phyloP scores from a whole-genome alignment of 2,113 vertebrate genomes.

The Clarias macrocephalus region DNA sequence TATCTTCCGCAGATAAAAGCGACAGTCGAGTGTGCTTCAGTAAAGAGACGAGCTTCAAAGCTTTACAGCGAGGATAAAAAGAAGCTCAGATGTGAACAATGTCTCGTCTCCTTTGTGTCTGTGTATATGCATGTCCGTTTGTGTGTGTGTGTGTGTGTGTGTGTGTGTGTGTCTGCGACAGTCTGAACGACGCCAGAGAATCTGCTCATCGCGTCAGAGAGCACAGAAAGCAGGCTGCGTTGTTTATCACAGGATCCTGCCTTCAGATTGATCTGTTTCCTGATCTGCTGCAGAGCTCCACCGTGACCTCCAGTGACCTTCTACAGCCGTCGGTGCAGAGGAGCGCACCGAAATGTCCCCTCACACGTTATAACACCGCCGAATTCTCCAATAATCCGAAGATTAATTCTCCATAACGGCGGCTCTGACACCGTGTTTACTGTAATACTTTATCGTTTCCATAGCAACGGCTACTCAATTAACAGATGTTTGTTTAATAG shows the following conservation, averaged over 20 bases:
- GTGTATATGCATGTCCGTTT: neutral
- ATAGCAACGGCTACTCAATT: neutral
- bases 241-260: neutral
- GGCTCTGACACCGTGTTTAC: neutral
- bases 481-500: too few species aligned
- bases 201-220: neutral
- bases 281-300: neutral
- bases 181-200: neutral
- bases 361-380: neutral
- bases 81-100: neutral
- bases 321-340: neutral
- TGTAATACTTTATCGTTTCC: neutral
- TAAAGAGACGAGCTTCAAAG: neutral
- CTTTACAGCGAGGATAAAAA: neutral
- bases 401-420: neutral
- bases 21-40: neutral
- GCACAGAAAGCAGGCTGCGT: neutral
- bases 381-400: neutral
- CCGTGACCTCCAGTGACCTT: neutral
- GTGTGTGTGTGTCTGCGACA: neutral
- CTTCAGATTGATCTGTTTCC: neutral
- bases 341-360: too few species aligned
- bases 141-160: neutral
- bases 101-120: neutral
- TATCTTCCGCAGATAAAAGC: conserved; percentile 13